These are phyloP conservation scores for Tenebrio molitor DNA, from an alignment of 1,140 invertebrate species.

Conservation along the genomic window DNA sequence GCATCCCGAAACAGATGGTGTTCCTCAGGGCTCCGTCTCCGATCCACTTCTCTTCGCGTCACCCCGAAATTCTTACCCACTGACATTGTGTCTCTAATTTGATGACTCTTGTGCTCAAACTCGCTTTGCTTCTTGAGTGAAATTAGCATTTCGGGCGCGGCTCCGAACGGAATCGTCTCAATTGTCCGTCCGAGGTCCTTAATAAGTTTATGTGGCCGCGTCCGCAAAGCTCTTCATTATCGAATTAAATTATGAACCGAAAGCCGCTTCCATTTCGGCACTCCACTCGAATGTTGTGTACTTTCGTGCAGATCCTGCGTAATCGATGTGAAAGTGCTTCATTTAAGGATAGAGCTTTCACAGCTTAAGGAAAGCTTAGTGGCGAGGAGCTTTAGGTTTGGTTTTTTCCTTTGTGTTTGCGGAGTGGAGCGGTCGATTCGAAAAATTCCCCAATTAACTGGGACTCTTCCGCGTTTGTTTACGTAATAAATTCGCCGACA, in stretches of 20 bases:
- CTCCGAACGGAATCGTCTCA: no score
- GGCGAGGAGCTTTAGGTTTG: constrained; percentile 3
- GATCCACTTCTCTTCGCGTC: no score
- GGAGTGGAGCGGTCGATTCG: no score
- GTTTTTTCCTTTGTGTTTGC: neutral
- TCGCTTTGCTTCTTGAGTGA: no score
- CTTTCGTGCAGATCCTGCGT: constrained; percentile 19
- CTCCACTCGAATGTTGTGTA: constrained; percentile 6
- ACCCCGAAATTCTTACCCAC: no score
- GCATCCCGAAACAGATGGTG: no score
- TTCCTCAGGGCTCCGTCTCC: no score
- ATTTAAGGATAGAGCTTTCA: constrained; percentile 33
- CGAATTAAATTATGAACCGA: constrained; percentile 30
- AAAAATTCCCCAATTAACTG: neutral
- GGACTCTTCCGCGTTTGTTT: neutral
- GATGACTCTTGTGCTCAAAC: no score
- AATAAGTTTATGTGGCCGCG: neutral
- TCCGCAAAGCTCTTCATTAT: constrained; percentile 18
- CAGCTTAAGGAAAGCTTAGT: constrained; percentile 34
- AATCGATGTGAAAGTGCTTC: constrained; percentile 38
- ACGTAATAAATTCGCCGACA: constrained; percentile 41
- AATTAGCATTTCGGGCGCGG: no score
- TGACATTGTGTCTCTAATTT: no score
- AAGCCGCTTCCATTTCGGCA: constrained; percentile 20
- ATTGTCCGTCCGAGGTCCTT: neutral